Percentiles rank a stretch among this genome's conserved stretches.
Conservation (phyloP, 1,140 invertebrate species). For the Drosophila seguyi region DNA sequence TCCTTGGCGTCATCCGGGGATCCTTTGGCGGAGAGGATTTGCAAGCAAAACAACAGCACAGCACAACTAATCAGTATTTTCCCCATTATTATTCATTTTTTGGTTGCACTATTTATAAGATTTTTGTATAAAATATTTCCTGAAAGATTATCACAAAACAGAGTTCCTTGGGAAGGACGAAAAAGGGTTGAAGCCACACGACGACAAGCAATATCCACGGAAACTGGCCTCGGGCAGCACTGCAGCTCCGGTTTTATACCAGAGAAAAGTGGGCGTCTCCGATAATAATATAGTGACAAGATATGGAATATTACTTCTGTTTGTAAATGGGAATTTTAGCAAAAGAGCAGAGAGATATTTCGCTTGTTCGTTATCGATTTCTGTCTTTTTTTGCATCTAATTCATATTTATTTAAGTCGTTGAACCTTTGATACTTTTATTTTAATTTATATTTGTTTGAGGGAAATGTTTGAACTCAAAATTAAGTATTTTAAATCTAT, state of each 20-base stretch:
- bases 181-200: constrained; percentile 1
- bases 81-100: constrained; percentile 48
- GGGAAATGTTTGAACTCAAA: not conserved
- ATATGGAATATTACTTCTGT: constrained; percentile 3
- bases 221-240: constrained; percentile 11
- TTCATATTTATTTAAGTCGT: not conserved
- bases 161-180: not conserved
- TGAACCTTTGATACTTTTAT: not conserved
- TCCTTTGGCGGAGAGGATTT: not conserved
- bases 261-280: constrained; percentile 42
- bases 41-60: constrained; percentile 23
- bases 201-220: constrained; percentile 2
- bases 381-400: not conserved
- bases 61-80: not conserved
- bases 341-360: not conserved
- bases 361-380: not conserved
- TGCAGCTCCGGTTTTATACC: constrained; percentile 32
- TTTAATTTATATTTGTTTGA: not conserved
- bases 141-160: not conserved
- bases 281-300: constrained; percentile 6
- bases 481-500: not conserved
- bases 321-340: not conserved
- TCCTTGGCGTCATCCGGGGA: not conserved
- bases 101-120: not conserved
- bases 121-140: not conserved